phyloP scores from a whole-genome alignment of 2,113 vertebrate species.

The Leptodactylus fuscus region DNA sequence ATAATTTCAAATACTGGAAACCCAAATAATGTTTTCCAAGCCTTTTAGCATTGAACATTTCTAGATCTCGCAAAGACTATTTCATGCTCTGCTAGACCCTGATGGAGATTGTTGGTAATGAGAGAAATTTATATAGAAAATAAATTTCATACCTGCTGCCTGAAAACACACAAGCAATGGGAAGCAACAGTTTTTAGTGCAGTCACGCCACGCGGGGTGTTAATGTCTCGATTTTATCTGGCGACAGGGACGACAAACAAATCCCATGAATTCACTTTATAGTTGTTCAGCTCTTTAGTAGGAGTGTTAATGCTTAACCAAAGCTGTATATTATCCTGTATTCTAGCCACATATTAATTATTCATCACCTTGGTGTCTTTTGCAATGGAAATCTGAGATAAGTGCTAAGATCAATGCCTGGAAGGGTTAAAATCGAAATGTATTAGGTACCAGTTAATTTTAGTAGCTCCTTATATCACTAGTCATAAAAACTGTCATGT shows the following conservation, averaged over 20 bases:
- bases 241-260: constrained; percentile 15
- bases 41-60: constrained; percentile 68
- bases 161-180: constrained; percentile 67
- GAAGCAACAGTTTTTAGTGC: constrained; percentile 64
- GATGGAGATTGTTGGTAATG: constrained; percentile 77
- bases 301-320: constrained; percentile 24
- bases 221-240: constrained; percentile 58
- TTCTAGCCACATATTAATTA: constrained; percentile 52
- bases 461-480: constrained; percentile 55
- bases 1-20: constrained; percentile 73
- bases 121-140: constrained; percentile 80
- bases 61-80: constrained; percentile 79
- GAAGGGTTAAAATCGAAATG: constrained; percentile 61
- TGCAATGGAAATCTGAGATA: constrained; percentile 60
- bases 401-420: constrained; percentile 60
- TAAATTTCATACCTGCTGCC: constrained; percentile 71
- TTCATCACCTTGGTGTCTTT: constrained; percentile 55
- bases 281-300: neutral
- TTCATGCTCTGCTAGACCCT: constrained; percentile 80
- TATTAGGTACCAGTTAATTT: constrained; percentile 53
- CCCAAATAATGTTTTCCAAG: constrained; percentile 72
- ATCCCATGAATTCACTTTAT: constrained; percentile 11
- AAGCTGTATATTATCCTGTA: constrained; percentile 29
- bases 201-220: constrained; percentile 55
- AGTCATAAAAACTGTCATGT: constrained; percentile 59